Evolutionary conservation across 2,888 invertebrate genomes (phyloP), one percentile per base, ranked within the genome.

Genomic region (Ommatoiulus sabulosus): DNA sequence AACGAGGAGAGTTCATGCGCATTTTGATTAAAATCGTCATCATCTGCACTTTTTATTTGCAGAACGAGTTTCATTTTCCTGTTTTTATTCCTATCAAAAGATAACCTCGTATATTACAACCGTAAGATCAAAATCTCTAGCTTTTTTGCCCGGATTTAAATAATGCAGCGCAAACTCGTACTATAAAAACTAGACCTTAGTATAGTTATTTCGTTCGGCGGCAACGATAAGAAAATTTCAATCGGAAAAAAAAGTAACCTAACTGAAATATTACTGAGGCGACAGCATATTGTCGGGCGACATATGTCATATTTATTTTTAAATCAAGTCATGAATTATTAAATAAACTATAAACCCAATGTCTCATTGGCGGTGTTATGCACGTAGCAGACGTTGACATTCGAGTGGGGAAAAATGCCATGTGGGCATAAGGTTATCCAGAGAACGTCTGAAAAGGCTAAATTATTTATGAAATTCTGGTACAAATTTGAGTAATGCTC

Each of bases 241-340:
- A 72, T 72, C 7, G 24, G 8, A 35, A 35, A 72, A 72, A 72
- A 72, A 10, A 20, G 10, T n/a, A n/a, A n/a, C n/a, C n/a, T n/a
- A 8, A 10, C 24, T 72, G 24, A 24, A 20, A 20, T 7, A 72
- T 10, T 72, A 24, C 72, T 72, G 72, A 20, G 72, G 10, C 24
- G 72, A 72, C 72, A 72, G 72, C 20, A 72, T 72, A 72, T 72
- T 72, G 72, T 24, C 72, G 72, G 8, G 8, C 72, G 24, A 72
- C 72, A 72, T 72, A 72, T 72, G 24, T 63, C 72, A 72, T 72
- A 24, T 72, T 72, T 72, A 72, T 72, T 72, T 72, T 72, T 72
- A 72, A 72, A 72, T 72, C 72, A 72, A 72, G 72, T 72, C 72
- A 72, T 72, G 72, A 72, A 72, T 72, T 72, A 72, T 72, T 72